These are phyloP conservation scores for Arion vulgaris DNA, from an alignment of 1,140 invertebrate species.

Conservation along the genomic window DNA sequence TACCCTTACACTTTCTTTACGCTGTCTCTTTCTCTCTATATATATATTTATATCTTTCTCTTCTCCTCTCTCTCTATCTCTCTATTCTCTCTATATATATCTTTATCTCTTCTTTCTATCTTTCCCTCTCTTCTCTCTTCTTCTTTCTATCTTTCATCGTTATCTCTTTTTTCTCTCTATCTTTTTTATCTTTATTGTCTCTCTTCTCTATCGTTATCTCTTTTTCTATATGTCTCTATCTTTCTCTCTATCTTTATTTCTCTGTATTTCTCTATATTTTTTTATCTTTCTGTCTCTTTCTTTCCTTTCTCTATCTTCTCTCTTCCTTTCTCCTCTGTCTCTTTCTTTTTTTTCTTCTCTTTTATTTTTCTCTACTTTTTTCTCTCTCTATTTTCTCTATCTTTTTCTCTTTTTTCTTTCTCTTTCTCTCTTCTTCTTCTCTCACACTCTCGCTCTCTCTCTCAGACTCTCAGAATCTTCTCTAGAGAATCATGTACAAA, in stretches of 20 bases:
- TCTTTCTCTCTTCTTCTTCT: slow-evolving; percentile 30
- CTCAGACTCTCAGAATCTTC: not conserved
- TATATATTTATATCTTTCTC: too few relatives aligned
- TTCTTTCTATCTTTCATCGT: not conserved
- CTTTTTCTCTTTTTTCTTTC: slow-evolving; percentile 23
- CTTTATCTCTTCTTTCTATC: slow-evolving; percentile 26
- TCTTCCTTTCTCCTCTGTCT: slow-evolving; percentile 19
- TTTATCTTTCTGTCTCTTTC: too few relatives aligned
- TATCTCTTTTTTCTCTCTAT: slow-evolving; percentile 32
- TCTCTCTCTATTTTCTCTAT: not conserved
- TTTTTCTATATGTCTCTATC: not conserved
- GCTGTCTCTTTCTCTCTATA: slow-evolving; percentile 36
- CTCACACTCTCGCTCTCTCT: slow-evolving; percentile 11
- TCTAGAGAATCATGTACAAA: too few relatives aligned
- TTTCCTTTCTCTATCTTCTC: slow-evolving; percentile 30
- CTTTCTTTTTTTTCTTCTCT: not conserved
- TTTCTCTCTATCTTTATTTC: slow-evolving; percentile 32
- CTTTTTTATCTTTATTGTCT: slow-evolving; percentile 27
- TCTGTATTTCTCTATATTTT: too few relatives aligned
- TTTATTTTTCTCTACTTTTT: slow-evolving; percentile 30
- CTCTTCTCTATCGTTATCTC: slow-evolving; percentile 3
- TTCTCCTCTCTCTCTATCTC: slow-evolving; percentile 11
- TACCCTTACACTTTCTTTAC: not conserved
- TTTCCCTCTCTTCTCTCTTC: slow-evolving; percentile 5
- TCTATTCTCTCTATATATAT: not conserved